Evolutionary conservation across 1,140 invertebrate species (phyloP).

Genomic region (Maniola jurtina): DNA sequence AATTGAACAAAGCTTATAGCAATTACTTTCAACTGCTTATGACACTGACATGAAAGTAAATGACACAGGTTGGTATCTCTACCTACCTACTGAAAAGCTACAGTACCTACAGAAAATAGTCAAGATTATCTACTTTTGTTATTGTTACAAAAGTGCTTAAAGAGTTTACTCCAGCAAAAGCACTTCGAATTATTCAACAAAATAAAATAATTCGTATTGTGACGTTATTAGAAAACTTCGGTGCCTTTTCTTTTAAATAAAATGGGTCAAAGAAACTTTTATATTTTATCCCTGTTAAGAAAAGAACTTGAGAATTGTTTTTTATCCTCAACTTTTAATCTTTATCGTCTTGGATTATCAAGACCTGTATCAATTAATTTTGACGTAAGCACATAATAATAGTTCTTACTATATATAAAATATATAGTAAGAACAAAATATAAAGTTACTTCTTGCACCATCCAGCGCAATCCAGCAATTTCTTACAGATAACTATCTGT

Average conservation of each 20-base stretch:
- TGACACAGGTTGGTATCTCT: too few relatives aligned
- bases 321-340: constrained; percentile 7
- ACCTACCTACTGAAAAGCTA: background rate
- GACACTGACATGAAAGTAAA: too few relatives aligned
- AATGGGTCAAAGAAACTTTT: constrained; percentile 16
- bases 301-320: constrained; percentile 19
- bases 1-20: too few relatives aligned
- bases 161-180: background rate
- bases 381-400: too few relatives aligned
- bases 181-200: constrained; percentile 1
- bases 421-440: too few relatives aligned
- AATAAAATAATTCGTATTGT: constrained; percentile 16
- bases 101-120: background rate
- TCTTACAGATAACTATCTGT: too few relatives aligned
- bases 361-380: too few relatives aligned
- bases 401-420: too few relatives aligned
- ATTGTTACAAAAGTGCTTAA: background rate
- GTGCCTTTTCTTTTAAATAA: constrained; percentile 11
- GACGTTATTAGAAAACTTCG: constrained; percentile 22
- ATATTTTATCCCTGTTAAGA: constrained; percentile 10
- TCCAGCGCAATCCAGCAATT: too few relatives aligned
- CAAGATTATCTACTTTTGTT: background rate
- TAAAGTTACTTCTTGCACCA: too few relatives aligned
- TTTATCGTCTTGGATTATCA: background rate
- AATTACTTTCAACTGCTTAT: too few relatives aligned